Base-by-base conservation (phyloP, 1,140 invertebrate species). In the Chymomyza costata region DNA sequence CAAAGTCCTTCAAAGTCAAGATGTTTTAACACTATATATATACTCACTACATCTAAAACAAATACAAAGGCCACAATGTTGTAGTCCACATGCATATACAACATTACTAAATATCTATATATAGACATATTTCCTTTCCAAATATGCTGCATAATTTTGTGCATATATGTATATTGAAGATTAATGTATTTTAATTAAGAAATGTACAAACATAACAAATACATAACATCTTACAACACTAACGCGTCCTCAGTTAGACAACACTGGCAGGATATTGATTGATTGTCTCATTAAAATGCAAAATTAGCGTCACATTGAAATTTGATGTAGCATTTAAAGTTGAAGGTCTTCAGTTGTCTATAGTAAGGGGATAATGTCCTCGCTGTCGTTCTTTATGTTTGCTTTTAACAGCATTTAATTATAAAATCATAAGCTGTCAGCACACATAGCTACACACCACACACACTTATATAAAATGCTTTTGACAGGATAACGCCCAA, bases 101-200 rank as follows among this genome's bases (percentile, higher is more conserved):
- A n/a, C n/a, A n/a, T n/a, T n/a, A n/a, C n/a, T n/a, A n/a, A n/a
- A n/a, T n/a, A n/a, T n/a, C n/a, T n/a, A n/a, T n/a, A n/a, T n/a
- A n/a, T n/a, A n/a, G n/a, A n/a, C n/a, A n/a, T n/a, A n/a, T n/a
- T n/a, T n/a, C n/a, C n/a, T n/a, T n/a, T n/a, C 32, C 52, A 64
- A 69, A 69, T 69, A 68, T 61, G 51, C 43, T 58, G 41, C 51
- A 62, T 66, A 59, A 70, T 70, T 70, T 65, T 54, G 64, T 41
- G 16, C 45, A 49, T 58, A 54, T 48, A 64, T 47, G 52, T 58
- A 54, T 48, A 64, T 47, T 25, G 39, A 65, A 80, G 73, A 78
- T 78, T 80, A 73, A 78, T 78, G 57, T 74, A 80, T 65, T 81
- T 78, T 73, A 78, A 78, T 78, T 78, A 78, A 74, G 64, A 65